These are phyloP conservation scores for Odontamblyopus rebecca DNA, from an alignment of 2,797 vertebrate species.

Conservation along the genomic window DNA sequence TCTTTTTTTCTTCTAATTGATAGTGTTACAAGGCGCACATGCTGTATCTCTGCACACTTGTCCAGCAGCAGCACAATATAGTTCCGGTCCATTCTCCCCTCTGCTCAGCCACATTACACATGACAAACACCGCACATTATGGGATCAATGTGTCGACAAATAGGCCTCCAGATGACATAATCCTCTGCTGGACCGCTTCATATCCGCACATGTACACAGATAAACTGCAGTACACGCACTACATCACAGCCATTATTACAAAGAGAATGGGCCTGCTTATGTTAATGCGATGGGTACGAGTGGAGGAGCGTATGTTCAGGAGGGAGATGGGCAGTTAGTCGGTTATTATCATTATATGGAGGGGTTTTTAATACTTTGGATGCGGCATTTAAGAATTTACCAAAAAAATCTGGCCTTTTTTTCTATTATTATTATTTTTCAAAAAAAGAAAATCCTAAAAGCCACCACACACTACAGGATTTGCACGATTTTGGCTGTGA, in stretches of 20 bases:
- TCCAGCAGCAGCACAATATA: slow-evolving; percentile 32
- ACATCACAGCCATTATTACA: not conserved
- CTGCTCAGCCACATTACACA: slow-evolving; percentile 29
- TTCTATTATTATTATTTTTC: not conserved
- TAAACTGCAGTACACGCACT: not conserved
- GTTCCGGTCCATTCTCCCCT: slow-evolving; percentile 29
- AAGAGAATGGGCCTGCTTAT: not conserved
- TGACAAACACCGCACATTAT: slow-evolving; percentile 26
- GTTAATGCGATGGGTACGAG: slow-evolving; percentile 1
- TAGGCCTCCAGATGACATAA: slow-evolving; percentile 10
- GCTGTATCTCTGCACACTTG: not conserved
- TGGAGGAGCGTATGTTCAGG: not conserved
- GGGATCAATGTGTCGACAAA: slow-evolving; percentile 24
- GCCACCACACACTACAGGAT: too few relatives aligned
- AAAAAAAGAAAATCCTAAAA: too few relatives aligned
- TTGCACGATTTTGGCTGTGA: too few relatives aligned
- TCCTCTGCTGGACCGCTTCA: slow-evolving; percentile 7
- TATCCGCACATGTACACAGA: not conserved
- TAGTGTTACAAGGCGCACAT: not conserved
- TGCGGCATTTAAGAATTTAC: not conserved
- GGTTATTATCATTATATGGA: not conserved
- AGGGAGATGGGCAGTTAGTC: not conserved
- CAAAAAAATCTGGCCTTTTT: too few relatives aligned
- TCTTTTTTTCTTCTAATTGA: not conserved
- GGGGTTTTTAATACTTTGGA: not conserved